A percentile compares a stretch with the other conserved stretches of the same genome.
These are phyloP conservation scores for Gopherus flavomarginatus DNA, from an alignment of 2,113 vertebrate genomes.

Conservation along the genomic window DNA sequence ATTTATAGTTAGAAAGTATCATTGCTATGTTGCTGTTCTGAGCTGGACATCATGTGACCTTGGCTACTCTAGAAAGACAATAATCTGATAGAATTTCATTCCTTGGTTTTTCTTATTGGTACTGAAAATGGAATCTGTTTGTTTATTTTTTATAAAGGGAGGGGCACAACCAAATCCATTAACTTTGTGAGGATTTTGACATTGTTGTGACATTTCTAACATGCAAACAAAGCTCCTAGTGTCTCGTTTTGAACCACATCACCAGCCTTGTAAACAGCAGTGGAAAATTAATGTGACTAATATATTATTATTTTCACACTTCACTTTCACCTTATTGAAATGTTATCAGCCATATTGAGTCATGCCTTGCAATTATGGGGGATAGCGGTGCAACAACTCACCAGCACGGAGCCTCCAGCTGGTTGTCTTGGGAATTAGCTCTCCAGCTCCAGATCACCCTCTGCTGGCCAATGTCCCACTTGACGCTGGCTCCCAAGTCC, in stretches of 20 bases:
- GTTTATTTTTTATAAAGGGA: neutral
- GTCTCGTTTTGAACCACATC: neutral
- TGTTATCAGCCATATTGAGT: neutral
- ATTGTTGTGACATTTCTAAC: neutral
- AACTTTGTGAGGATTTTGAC: neutral
- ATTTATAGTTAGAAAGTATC: neutral
- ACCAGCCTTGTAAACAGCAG: neutral
- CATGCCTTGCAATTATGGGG: neutral
- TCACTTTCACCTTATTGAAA: neutral
- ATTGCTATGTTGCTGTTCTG: neutral
- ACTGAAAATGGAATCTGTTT: neutral
- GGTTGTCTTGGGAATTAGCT: no score
- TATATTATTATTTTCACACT: neutral
- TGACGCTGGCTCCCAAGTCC: no score
- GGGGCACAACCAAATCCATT: neutral
- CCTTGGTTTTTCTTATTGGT: neutral
- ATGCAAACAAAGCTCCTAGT: neutral
- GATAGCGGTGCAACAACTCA: no score
- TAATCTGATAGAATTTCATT: constrained; percentile 10
- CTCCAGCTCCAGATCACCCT: no score
- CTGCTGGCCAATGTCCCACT: no score
- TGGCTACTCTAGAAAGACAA: neutral
- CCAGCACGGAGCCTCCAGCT: no score
- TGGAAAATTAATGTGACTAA: neutral
- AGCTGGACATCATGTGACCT: neutral